phyloP scores from a whole-genome alignment of 2,888 invertebrate species.

The Teleiodes luculella region DNA sequence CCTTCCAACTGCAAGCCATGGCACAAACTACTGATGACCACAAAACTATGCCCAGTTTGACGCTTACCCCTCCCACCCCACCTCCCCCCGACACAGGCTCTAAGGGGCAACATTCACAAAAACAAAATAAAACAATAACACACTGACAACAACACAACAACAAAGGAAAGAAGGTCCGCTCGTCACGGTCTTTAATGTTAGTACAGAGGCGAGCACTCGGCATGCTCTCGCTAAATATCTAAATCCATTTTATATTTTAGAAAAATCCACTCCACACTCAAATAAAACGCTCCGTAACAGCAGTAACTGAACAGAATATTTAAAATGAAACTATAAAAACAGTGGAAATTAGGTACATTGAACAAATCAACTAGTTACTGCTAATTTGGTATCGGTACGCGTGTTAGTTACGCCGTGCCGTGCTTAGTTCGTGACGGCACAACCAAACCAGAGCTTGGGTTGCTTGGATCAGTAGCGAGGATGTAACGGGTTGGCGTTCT shows the following conservation, averaged over 20 bases:
- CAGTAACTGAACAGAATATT: conserved; percentile 65
- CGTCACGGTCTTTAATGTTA: conserved; percentile 51
- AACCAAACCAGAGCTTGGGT: conserved; percentile 28
- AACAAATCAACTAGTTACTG: conserved; percentile 61
- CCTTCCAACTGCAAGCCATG: conserved; percentile 59
- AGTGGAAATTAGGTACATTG: conserved; percentile 42
- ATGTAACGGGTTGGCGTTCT: conserved; percentile 71
- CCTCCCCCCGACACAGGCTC: conserved; percentile 57
- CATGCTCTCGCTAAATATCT: conserved; percentile 55
- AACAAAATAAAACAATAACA: conserved; percentile 47
- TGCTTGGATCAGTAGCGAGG: conserved; percentile 69
- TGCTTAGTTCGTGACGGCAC: conserved; percentile 31
- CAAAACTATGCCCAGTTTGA: conserved; percentile 54
- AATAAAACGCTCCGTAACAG: conserved; percentile 56
- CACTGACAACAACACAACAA: conserved; percentile 70
- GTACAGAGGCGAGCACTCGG: conserved; percentile 61
- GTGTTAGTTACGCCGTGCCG: conserved; percentile 61
- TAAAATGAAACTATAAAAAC: conserved; percentile 33
- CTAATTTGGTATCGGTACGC: conserved; percentile 52
- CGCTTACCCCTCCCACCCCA: conserved; percentile 61
- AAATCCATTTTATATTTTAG: conserved; percentile 36
- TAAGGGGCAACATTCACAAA: conserved; percentile 67
- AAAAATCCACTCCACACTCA: conserved; percentile 78
- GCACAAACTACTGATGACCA: conserved; percentile 53
- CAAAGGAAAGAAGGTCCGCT: conserved; percentile 63